Base-by-base conservation (phyloP, 2,113 vertebrate genomes). In the Ptilonorhynchus violaceus region DNA sequence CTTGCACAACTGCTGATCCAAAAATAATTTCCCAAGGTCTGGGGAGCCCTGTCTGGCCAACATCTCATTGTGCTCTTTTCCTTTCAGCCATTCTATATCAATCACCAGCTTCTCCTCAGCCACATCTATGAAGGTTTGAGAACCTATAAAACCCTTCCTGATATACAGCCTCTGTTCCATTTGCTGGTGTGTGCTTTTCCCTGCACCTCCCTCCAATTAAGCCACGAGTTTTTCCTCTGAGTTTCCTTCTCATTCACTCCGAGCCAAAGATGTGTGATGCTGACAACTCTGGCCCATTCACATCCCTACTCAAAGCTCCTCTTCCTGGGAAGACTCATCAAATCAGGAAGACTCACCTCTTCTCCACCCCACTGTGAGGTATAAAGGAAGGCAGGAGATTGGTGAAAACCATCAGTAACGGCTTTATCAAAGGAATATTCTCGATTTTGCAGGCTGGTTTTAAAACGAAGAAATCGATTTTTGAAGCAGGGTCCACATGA, bases 381-480 rank as follows among this genome's bases (percentile, higher is more conserved):
- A n/a, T n/a, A n/a, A n/a, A n/a, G n/a, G n/a, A n/a, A n/a, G n/a
- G n/a, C n/a, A n/a, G 75, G 24, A 50, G 6, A 35, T 20, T 10
- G 30, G 23, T 41, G 30, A 49, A 87, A 74, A 63, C 0, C n/a
- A 76, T 19, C 8, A 72, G 35, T 7, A 75, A 25, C 4, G 47
- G 16, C 24, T 39, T 89, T 25, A 68, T 37, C 78, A 49, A 50
- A 42, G 10, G 81, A 17, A 28, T 33, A 49, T 6, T 47, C 33
- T 37, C 27, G 31, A 66, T 56, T 67, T 37, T 55, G 13, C 19
- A 73, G 25, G 3, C 28, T 33, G 13, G 41, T 55, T 82, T 82
- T 44, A 77, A 55, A 74, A 15, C 9, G 42, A 66, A 84, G 0
- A 30, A 70, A 55, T n/a, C 0, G 0, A 17, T 44, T 78, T 78